A percentile compares a stretch with the other conserved stretches of the same genome.
Evolutionary conservation across 2,113 vertebrate species (phyloP).

Genomic region (Neoarius graeffei): DNA sequence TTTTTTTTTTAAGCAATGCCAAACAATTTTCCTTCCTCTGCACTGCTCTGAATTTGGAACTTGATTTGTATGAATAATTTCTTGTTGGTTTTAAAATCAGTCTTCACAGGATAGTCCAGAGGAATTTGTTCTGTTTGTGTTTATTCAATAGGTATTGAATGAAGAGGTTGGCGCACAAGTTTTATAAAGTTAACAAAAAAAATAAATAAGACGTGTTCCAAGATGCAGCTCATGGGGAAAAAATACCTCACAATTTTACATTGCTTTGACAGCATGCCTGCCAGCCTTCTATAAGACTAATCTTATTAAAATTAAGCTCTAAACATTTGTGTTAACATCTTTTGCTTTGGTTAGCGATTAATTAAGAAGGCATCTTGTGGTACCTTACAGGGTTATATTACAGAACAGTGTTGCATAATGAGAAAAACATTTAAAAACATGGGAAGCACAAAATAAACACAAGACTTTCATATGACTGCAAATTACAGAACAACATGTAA

Average conservation of each 20-base stretch:
- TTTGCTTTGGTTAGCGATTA: conserved; percentile 4
- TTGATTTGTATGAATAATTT: conserved; percentile 16
- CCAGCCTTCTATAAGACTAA: conserved; percentile 14
- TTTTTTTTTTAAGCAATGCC: conserved; percentile 6
- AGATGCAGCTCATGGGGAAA: background rate
- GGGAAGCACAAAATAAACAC: background rate
- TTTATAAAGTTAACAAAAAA: background rate
- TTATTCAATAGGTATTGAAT: background rate
- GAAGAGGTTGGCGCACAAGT: background rate
- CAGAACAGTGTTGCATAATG: background rate
- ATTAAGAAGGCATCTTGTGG: background rate
- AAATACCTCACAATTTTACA: background rate
- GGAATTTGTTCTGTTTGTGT: background rate
- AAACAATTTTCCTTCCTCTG: conserved; percentile 5
- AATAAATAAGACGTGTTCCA: background rate
- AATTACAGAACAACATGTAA: background rate
- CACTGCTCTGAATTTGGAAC: background rate
- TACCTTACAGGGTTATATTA: background rate
- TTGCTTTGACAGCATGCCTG: conserved; percentile 8
- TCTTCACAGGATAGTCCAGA: background rate
- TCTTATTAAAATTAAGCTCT: conserved; percentile 13
- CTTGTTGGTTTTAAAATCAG: background rate
- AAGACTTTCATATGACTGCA: background rate
- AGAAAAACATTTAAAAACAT: background rate
- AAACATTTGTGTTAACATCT: conserved; percentile 17